These are phyloP conservation scores for Malaclemys terrapin DNA, from an alignment of 2,113 vertebrate species.

Conservation along the genomic window DNA sequence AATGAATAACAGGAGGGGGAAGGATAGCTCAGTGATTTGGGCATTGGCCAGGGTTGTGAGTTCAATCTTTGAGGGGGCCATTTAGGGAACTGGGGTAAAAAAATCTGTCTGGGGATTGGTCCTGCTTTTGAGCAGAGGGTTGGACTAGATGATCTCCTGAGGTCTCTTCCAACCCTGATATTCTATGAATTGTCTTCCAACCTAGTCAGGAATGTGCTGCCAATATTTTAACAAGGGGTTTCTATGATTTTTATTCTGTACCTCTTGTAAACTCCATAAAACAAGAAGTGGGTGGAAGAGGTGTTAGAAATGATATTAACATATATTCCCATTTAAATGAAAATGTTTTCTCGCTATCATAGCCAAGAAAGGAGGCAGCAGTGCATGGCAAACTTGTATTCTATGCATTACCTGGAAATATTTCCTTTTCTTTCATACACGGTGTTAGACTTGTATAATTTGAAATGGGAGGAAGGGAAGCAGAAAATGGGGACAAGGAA, in stretches of 20 bases:
- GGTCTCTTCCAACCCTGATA: too few relatives aligned
- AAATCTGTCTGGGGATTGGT: too few relatives aligned
- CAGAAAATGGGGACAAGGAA: neutral
- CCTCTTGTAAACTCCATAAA: neutral
- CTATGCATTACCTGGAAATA: neutral
- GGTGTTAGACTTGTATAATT: neutral
- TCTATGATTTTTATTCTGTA: neutral
- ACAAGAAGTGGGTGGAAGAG: neutral
- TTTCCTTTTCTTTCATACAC: neutral
- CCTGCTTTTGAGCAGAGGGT: too few relatives aligned
- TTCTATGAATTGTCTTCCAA: neutral
- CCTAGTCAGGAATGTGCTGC: neutral
- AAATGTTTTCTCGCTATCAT: conserved; percentile 1
- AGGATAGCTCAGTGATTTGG: too few relatives aligned
- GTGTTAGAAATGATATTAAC: neutral
- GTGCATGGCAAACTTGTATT: neutral
- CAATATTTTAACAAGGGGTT: neutral
- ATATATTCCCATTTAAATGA: conserved; percentile 4
- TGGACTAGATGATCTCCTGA: too few relatives aligned
- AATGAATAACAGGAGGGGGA: neutral
- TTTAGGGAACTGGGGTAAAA: too few relatives aligned
- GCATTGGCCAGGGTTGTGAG: too few relatives aligned
- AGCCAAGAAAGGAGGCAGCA: neutral
- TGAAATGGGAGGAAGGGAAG: neutral
- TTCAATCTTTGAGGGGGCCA: too few relatives aligned